These are phyloP conservation scores for Invenusta paracnida DNA, from an alignment of 2,888 invertebrate species.

Conservation along the genomic window DNA sequence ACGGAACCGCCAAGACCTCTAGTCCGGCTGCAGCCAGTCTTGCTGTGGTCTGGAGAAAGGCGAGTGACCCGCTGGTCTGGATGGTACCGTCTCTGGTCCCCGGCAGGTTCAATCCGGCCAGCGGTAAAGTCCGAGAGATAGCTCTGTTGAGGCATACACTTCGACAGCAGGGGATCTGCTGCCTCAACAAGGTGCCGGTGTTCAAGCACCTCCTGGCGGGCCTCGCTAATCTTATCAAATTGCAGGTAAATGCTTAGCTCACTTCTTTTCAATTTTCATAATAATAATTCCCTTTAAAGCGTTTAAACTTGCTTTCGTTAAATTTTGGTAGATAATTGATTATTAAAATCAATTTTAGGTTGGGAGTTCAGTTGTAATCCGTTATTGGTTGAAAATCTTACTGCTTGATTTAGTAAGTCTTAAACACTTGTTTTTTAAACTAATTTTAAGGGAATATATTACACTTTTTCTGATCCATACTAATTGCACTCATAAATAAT, in stretches of 20 bases:
- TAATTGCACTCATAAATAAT: too few species aligned
- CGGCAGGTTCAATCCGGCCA: neutral
- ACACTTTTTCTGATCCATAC: too few species aligned
- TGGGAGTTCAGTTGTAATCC: too few species aligned
- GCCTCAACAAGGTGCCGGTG: conserved; percentile 64
- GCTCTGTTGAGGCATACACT: conserved; percentile 64
- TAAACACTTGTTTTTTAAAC: too few species aligned
- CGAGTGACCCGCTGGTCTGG: conserved; percentile 2
- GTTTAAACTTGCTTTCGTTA: too few species aligned
- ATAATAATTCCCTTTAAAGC: too few species aligned
- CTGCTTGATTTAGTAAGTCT: too few species aligned
- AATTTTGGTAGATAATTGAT: too few species aligned
- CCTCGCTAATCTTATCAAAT: neutral
- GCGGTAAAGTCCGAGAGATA: conserved; percentile 60
- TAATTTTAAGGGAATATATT: too few species aligned
- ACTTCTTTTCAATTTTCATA: too few species aligned
- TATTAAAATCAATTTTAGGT: too few species aligned
- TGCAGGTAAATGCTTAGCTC: neutral
- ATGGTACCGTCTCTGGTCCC: neutral
- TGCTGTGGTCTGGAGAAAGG: neutral
- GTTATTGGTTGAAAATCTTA: too few species aligned
- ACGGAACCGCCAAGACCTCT: neutral
- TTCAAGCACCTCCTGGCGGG: conserved; percentile 61
- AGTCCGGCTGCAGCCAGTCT: neutral
- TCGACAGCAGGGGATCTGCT: conserved; percentile 63